Conservation (phyloP, 53 echinoderm and acorn worm species). For the Patiria pectinifera region DNA sequence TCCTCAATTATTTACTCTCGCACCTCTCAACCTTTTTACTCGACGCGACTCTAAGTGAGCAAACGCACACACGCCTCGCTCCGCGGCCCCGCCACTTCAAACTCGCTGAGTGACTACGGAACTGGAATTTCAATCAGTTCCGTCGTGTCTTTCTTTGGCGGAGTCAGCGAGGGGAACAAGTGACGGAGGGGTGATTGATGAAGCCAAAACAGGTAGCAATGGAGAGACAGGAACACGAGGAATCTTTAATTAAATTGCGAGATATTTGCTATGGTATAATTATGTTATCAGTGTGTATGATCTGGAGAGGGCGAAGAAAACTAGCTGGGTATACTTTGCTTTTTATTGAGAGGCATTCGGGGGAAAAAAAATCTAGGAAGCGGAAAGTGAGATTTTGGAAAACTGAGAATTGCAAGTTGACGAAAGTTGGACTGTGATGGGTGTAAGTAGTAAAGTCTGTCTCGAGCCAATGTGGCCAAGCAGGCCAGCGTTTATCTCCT, state of each 20-base stretch:
- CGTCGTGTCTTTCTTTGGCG: neutral
- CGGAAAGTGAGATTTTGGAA: too few relatives aligned
- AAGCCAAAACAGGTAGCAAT: constrained; percentile 1
- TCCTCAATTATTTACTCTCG: neutral
- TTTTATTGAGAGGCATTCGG: too few relatives aligned
- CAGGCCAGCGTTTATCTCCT: too few relatives aligned
- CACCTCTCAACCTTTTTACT: neutral
- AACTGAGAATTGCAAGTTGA: too few relatives aligned
- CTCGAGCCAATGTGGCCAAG: too few relatives aligned
- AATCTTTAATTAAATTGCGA: constrained; percentile 16
- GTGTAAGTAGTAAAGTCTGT: too few relatives aligned
- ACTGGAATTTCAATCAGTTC: constrained; percentile 21
- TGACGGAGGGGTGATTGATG: constrained; percentile 1
- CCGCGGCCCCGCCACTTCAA: neutral
- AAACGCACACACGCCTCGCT: neutral
- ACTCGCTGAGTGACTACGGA: neutral
- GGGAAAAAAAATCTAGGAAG: too few relatives aligned
- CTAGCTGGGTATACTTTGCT: too few relatives aligned
- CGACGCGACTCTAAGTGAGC: neutral
- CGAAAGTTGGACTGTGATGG: too few relatives aligned
- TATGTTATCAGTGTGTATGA: neutral
- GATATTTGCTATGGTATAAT: neutral
- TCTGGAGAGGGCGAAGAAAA: neutral
- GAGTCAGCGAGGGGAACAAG: neutral
- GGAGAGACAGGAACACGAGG: neutral